Evolutionary conservation across 2,888 invertebrate genomes (phyloP).

Genomic region (Oscheius onirici): DNA sequence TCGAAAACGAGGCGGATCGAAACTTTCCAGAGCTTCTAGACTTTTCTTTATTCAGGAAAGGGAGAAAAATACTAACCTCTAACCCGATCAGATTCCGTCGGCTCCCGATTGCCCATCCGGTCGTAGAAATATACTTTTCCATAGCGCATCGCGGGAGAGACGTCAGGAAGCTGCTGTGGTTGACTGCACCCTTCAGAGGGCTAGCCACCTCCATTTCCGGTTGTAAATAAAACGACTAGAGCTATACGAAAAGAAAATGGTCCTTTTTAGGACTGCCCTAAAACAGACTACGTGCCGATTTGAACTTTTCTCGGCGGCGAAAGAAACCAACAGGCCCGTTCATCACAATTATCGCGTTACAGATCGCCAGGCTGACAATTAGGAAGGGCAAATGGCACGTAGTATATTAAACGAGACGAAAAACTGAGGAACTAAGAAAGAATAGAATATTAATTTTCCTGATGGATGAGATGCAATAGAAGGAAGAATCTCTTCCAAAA

Average conservation of each 20-base stretch:
- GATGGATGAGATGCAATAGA: neutral
- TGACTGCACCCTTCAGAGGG: neutral
- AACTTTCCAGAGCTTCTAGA: slow-evolving; percentile 54
- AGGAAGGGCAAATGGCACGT: neutral
- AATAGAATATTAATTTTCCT: neutral
- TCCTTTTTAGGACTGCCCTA: neutral
- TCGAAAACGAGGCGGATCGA: slow-evolving; percentile 56
- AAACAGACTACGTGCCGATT: too few species aligned
- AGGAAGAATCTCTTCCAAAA: neutral
- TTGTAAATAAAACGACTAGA: slow-evolving; percentile 16
- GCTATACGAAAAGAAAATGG: slow-evolving; percentile 19
- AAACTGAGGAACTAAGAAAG: neutral
- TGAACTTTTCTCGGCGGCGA: too few species aligned
- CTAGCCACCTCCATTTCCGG: slow-evolving; percentile 11
- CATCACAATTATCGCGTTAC: neutral
- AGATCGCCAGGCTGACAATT: neutral
- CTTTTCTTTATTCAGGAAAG: neutral
- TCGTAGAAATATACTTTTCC: slow-evolving; percentile 68
- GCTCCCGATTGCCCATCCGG: slow-evolving; percentile 63
- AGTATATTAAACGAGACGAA: neutral
- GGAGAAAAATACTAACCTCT: slow-evolving; percentile 34
- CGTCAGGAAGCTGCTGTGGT: neutral
- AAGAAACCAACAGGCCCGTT: neutral
- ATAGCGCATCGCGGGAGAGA: slow-evolving; percentile 54
- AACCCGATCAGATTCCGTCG: slow-evolving; percentile 49